Percentiles rank a stretch among this genome's conserved stretches.
These are phyloP conservation scores for Esperia sulphurella DNA, from an alignment of 2,888 invertebrate genomes.

Conservation along the genomic window DNA sequence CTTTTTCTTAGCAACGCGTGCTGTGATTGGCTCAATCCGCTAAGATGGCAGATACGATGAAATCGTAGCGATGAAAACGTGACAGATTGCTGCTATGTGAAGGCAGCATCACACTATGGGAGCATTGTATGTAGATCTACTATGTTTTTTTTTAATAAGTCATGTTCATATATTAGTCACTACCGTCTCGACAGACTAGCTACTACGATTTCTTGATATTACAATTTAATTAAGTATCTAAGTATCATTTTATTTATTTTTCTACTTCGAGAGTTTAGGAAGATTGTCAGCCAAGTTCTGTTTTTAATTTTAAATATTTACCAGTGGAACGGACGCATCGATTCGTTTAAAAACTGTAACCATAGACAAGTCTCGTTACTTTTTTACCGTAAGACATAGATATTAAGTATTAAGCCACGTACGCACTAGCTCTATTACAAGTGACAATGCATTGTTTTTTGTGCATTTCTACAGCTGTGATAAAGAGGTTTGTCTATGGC, in stretches of 20 bases:
- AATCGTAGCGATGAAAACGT: no score
- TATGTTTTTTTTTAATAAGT: no score
- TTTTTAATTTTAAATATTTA: conserved; percentile 23
- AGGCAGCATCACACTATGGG: no score
- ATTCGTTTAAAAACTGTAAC: conserved; percentile 20
- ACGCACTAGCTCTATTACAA: conserved; percentile 65
- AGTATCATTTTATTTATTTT: conserved; percentile 64
- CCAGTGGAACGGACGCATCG: conserved; percentile 32
- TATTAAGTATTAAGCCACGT: conserved; percentile 66
- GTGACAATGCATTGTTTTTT: conserved; percentile 62
- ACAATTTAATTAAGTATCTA: conserved; percentile 31
- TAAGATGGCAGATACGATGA: no score
- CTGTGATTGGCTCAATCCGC: no score
- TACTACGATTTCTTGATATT: conserved; percentile 32
- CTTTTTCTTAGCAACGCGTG: no score
- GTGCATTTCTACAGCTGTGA: conserved; percentile 76
- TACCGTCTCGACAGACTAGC: conserved; percentile 41
- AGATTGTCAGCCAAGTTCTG: conserved; percentile 50
- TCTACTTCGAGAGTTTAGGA: conserved; percentile 56
- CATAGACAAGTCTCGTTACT: conserved; percentile 71
- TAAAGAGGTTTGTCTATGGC: conserved; percentile 75
- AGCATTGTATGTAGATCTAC: no score
- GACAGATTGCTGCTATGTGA: no score
- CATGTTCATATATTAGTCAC: not conserved
- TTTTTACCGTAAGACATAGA: conserved; percentile 71